Base-by-base conservation (phyloP, 2,113 vertebrate species). In the Actinemys pallida region DNA sequence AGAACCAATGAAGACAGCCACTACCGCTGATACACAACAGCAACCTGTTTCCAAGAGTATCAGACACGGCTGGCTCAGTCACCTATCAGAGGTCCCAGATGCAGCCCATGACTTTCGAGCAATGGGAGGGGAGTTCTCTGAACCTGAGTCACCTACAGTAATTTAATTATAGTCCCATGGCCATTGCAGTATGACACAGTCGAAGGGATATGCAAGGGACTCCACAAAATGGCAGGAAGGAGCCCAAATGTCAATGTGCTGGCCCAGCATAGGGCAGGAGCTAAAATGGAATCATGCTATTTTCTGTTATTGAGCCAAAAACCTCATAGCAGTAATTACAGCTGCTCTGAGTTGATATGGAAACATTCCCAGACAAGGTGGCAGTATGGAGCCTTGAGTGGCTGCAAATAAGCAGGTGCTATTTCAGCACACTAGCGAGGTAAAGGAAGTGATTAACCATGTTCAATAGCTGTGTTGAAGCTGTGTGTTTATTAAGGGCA, bases 11-110 rank as follows among this genome's bases (percentile, higher is more conserved):
- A 72, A 17, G 2, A 10, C 20, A 57, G 54, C 22, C 86, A 6
- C 1, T 95, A 56, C 27, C 29, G 22, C 2, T 83, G 20, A n/a
- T 80, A 24, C 47, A 80, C 8, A 95, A 62, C 10, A 76, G 29
- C 6, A 93, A 50, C 35, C 2, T 45, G 62, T 65, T 89, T 45
- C 82, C 79, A 90, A 91, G 59, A 75, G 52, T 27, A 95, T 59
- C 31, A 59, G 16, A 78, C 13, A 25, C 1, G 59, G 27, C 0
- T 91, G 42, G 12, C 24, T 94, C 16, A 22, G 13, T 20, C 17
- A 0, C 47, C 50, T 56, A 9, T 92, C 42, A 76, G 49, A 3
- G 49, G 7, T 29, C 88, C 52, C 0, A 86, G 24, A 49, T 22
- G 10, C 9, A 62, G 50, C 59, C 3, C 4, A 84, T 35, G 89